Base-by-base conservation (phyloP, 2,888 invertebrate genomes). In the Monochamus alternatus region DNA sequence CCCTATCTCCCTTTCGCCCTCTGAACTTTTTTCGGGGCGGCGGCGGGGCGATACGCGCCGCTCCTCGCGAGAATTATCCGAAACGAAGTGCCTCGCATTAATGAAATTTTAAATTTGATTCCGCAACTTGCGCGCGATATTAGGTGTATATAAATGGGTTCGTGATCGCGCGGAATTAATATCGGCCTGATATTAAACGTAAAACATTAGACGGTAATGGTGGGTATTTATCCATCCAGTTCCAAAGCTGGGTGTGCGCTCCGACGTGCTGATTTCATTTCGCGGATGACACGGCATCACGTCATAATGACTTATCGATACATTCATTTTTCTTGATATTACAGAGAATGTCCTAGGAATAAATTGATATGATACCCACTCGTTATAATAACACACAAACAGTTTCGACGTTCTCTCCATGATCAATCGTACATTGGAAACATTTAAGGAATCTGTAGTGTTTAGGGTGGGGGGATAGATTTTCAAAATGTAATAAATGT, bases 51-150 rank as follows among this genome's bases (percentile, higher is more conserved):
- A 68, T 62, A 52, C 38, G 52, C 62, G 52, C 30, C 44, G 60
- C 38, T 38, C 62, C 62, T 32, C 44, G 62, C 22, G 70, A 31
- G 62, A 68, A 59, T 68, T 59, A 59, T 68, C 43, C 38, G 68
- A 59, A 59, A 59, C 68, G 68, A 58, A 68, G 30, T 59, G 68
- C 58, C 55, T 38, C 32, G 31, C 44, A 55, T 67, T 68, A 58
- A 66, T 66, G 55, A 52, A 38, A 66, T 55, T 66, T 66, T 55
- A 66, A 66, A 66, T 55, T 55, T 55, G 66, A 55, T 66, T 66
- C 66, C 66, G 52, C 30, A 52, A 52, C 47, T 65, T 65, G 47
- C 22, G 22, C 51, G 52, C 52, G 68, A 9, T 59, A 59, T 68
- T 68, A 68, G 30, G 47, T 47, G 44, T 65, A 65, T 47, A 47